Base-by-base conservation (phyloP, 1,140 invertebrate species). In the Neotoxoptera formosana region DNA sequence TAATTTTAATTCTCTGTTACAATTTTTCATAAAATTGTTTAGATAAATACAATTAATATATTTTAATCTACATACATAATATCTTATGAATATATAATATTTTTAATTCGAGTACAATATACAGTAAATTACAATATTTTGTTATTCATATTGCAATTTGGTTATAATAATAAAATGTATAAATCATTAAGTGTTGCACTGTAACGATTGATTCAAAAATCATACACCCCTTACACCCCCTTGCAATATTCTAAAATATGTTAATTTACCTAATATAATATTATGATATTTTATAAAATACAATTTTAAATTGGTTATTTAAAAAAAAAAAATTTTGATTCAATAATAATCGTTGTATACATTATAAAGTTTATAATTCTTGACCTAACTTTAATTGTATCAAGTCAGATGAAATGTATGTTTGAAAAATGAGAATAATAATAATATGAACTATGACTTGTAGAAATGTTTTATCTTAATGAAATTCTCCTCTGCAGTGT, bases 391-490 rank as follows among this genome's bases (percentile, higher is more conserved):
- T 7, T n/a, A 87, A 51, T 51, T 87, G 51, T n/a, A 48, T 87
- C 86, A 51, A 21, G 86, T 51, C 30, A 34, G 48, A n/a, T 87
- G 14, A 87, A 87, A 87, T 87, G 7, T 51, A n/a, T 30, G 30
- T n/a, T 48, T 48, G 47, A 51, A 48, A 48, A 48, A 87, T 21
- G 14, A 87, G 25, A 23, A 34, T 17, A 87, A 87, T n/a, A 87
- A 86, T 47, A 86, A 47, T 45, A 86, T 86, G 84, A 89, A 89
- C 87, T 89, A 89, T 89, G 87, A 89, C 87, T 89, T 53, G 87
- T 89, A 89, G 53, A 89, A 89, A 51, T 88, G 9, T 89, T 89
- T 89, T 89, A 89, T 89, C 87, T 34, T 89, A 53, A 89, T 89
- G 48, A 89, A 89, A 89, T 89, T 89, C 87, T 36, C 87, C 21